Evolutionary conservation across 1,140 invertebrate genomes (phyloP), one percentile per base, ranked within the genome.

Genomic region (Drosophila hydei): DNA sequence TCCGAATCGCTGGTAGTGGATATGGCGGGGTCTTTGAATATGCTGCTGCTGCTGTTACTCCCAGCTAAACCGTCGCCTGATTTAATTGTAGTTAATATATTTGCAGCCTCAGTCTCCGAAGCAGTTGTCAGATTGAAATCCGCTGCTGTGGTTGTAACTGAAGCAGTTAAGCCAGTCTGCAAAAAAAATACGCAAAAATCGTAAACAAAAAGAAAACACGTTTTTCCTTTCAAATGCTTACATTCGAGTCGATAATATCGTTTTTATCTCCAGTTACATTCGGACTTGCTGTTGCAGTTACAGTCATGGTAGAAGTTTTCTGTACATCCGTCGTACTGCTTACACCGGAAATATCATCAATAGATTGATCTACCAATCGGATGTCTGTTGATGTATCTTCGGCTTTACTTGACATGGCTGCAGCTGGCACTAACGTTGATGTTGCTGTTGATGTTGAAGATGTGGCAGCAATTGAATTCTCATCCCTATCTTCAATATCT

Each of bases 31-130:
- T 83, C 65, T 11, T 77, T 83, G 7, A 52, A 27, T 11, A 36
- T 33, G 0, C 23, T 25, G 12, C n/a, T 19, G n/a, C 7, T n/a
- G 42, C 18, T 59, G 11, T 33, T 30, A 30, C 27, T 9, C 1
- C 30, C 9, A 11, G n/a, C 40, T 36, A 77, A 38, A 14, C 58
- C 40, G 8, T 90, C 89, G 3, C 78, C 84, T 9, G 78, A 80
- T 65, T 91, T 91, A 3, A 91, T 91, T 4, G 62, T 89, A 9
- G 89, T 90, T 21, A 91, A 47, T 63, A 91, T 91, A 42, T 84
- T 79, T 1, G 90, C 89, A 0, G 89, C 89, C 65, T 90, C 89
- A 9, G 84, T 90, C 40, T 90, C 89, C 0, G 75, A 83, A 21
- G 75, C 56, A 8, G 71, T 85, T 11, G 79, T 71, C 18, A 72